phyloP scores from a whole-genome alignment of 2,113 vertebrate genomes.

The Gnathonemus echidnorhynchus region DNA sequence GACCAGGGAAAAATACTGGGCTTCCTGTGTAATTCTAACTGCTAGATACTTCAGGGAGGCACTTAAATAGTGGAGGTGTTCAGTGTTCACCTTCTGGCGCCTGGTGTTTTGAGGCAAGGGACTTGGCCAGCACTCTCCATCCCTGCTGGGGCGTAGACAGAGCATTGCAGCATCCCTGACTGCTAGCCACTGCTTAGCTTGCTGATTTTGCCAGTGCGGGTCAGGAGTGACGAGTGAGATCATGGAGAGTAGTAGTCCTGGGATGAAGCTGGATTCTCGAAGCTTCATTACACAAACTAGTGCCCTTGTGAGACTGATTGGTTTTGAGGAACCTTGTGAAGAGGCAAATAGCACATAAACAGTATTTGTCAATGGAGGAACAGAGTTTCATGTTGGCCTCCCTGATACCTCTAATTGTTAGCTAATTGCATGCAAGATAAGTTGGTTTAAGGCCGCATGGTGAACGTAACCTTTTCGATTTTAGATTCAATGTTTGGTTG shows the following conservation, averaged over 20 bases:
- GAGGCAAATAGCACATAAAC: background rate
- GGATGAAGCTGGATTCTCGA: background rate
- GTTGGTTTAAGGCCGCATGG: background rate
- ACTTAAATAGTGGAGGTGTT: background rate
- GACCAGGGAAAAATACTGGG: background rate
- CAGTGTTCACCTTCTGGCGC: background rate
- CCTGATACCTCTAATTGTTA: background rate
- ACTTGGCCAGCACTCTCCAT: background rate
- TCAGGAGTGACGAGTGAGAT: background rate
- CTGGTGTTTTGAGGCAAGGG: background rate
- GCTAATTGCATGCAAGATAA: background rate
- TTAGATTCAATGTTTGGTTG: background rate
- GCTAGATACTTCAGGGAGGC: background rate
- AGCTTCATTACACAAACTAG: background rate
- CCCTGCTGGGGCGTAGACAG: background rate
- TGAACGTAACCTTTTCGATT: background rate
- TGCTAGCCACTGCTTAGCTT: background rate
- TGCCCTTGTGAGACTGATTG: background rate
- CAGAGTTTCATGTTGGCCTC: background rate
- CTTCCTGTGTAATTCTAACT: background rate
- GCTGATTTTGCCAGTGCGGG: background rate
- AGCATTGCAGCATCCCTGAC: background rate
- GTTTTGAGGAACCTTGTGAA: background rate
- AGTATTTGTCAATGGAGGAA: background rate
- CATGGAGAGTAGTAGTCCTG: background rate